Evolutionary conservation across 2,113 vertebrate species (phyloP).

Genomic region (Pterocles orientalis): DNA sequence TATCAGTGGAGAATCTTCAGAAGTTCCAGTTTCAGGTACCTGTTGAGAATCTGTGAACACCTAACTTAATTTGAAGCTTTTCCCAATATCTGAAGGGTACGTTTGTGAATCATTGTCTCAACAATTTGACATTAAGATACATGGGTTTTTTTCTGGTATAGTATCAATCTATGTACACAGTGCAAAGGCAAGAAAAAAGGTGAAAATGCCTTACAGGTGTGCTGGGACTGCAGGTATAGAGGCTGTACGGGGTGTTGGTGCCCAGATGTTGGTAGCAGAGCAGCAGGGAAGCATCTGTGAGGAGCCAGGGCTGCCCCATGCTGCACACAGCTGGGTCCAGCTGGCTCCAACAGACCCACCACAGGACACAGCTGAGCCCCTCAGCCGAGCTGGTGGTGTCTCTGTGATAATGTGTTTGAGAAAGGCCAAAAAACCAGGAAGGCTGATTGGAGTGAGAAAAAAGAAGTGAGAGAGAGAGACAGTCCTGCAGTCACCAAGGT

Average conservation of each 20-base stretch:
- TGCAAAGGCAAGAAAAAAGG: neutral
- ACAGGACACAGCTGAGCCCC: neutral
- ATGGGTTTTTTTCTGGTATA: neutral
- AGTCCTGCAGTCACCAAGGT: neutral
- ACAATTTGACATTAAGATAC: too few relatives aligned
- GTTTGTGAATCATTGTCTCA: neutral
- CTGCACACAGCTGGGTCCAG: rapidly evolving
- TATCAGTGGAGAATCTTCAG: neutral
- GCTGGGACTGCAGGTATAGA: neutral
- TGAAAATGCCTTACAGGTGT: neutral
- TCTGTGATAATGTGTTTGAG: neutral
- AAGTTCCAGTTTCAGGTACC: neutral
- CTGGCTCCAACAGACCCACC: neutral
- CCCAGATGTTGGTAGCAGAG: rapidly evolving
- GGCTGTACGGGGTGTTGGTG: rapidly evolving
- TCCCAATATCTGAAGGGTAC: neutral
- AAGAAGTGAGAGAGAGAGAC: neutral
- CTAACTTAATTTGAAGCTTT: neutral
- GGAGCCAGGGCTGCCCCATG: rapidly evolving
- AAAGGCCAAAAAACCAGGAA: neutral
- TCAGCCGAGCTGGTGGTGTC: neutral
- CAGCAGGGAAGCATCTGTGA: neutral
- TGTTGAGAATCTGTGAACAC: neutral
- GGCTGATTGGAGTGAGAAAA: neutral
- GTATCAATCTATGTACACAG: neutral